A percentile compares a stretch with the other conserved stretches of the same genome.
These are phyloP conservation scores for Phocides pigmalion DNA, from an alignment of 1,140 invertebrate species.

Conservation along the genomic window DNA sequence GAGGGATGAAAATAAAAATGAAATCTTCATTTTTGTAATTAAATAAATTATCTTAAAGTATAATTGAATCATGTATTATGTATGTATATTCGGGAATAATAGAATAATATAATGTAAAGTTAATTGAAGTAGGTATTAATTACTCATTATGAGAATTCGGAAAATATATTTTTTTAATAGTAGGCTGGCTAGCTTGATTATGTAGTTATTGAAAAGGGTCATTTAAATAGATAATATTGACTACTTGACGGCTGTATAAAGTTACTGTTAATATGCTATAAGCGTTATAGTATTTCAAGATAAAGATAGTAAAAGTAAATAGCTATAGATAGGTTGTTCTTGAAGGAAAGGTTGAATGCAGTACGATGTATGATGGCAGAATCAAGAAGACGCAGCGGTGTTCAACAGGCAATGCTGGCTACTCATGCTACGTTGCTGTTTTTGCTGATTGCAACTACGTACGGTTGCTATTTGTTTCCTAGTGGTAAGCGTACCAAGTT, in stretches of 20 bases:
- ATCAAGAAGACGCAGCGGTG: slow-evolving; percentile 32
- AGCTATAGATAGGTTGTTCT: slow-evolving; percentile 4
- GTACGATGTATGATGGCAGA: slow-evolving; percentile 54
- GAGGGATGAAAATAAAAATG: not conserved
- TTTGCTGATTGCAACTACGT: slow-evolving; percentile 47
- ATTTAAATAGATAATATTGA: not conserved
- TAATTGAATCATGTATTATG: too few species aligned
- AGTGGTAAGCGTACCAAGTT: slow-evolving; percentile 70
- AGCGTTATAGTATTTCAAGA: too few species aligned
- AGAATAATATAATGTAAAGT: too few species aligned
- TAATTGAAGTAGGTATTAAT: too few species aligned
- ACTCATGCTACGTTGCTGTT: slow-evolving; percentile 36
- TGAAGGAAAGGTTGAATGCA: slow-evolving; percentile 21
- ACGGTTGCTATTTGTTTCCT: slow-evolving; percentile 83
- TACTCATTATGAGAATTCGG: too few species aligned
- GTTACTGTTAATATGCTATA: too few species aligned
- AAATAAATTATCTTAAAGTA: too few species aligned
- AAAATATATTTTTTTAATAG: too few species aligned
- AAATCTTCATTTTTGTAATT: not conserved
- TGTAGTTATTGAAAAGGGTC: too few species aligned
- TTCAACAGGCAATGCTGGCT: slow-evolving; percentile 49
- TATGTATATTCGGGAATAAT: not conserved
- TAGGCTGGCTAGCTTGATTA: too few species aligned
- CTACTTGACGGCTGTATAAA: not conserved
- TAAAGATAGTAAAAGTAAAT: too few species aligned